Evolutionary conservation across 2,888 invertebrate species (phyloP).

Genomic region (Agapetus fuscipes): DNA sequence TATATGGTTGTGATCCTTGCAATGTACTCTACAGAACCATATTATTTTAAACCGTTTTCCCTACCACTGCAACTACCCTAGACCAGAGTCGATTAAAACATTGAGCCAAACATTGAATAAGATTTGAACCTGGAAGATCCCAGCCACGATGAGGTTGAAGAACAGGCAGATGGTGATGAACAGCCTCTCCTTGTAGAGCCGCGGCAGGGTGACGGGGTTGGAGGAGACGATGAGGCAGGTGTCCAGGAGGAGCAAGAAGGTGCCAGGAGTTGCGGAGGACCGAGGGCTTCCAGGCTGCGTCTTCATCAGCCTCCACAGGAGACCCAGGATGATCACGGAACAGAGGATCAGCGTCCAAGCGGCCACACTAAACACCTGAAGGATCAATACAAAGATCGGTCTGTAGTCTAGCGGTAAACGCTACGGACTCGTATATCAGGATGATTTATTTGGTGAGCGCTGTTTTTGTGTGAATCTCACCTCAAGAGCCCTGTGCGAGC

Average conservation of each 20-base stretch:
- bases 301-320: constrained; percentile 11
- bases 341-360: constrained; percentile 13
- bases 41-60: too few species aligned
- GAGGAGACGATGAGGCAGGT: constrained; percentile 14
- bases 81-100: too few species aligned
- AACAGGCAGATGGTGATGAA: constrained; percentile 28
- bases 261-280: background rate
- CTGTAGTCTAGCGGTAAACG: too few species aligned
- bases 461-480: too few species aligned
- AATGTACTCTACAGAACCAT: too few species aligned
- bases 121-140: constrained; percentile 24
- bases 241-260: constrained; percentile 8
- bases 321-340: constrained; percentile 2
- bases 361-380: constrained; percentile 23
- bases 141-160: constrained; percentile 31
- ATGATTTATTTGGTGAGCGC: too few species aligned
- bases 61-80: too few species aligned
- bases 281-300: background rate
- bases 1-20: too few species aligned
- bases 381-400: too few species aligned
- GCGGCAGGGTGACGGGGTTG: constrained; percentile 17
- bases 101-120: too few species aligned
- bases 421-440: too few species aligned
- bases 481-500: too few species aligned
- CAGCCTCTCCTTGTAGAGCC: constrained; percentile 22